phyloP scores from a whole-genome alignment of 2,888 invertebrate genomes.

The Lathronympha strigana region DNA sequence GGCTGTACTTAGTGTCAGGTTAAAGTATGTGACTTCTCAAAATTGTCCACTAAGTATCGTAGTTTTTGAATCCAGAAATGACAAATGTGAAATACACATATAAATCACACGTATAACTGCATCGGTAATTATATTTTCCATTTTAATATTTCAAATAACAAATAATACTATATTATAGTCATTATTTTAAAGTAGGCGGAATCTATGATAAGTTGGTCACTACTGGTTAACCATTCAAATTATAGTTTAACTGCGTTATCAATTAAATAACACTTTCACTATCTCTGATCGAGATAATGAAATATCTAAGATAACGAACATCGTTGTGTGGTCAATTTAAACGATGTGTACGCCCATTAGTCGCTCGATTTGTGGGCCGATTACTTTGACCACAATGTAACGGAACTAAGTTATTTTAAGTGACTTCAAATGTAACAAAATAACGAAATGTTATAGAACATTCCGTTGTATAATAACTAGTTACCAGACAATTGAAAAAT shows the following conservation, averaged over 20 bases:
- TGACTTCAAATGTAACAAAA: slow-evolving; percentile 23
- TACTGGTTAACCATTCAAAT: slow-evolving; percentile 1
- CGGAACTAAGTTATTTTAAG: slow-evolving; percentile 27
- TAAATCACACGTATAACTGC: too few species aligned
- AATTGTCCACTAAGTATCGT: too few species aligned
- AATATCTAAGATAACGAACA: slow-evolving; percentile 27
- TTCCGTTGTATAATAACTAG: slow-evolving; percentile 1
- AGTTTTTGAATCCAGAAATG: too few species aligned
- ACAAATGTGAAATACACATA: too few species aligned
- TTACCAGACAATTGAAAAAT: not conserved
- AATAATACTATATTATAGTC: not conserved
- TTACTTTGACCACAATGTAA: slow-evolving; percentile 24
- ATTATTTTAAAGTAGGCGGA: not conserved
- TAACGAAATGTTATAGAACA: not conserved
- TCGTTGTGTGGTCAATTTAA: slow-evolving; percentile 14
- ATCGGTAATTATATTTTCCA: not conserved
- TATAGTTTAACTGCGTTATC: slow-evolving; percentile 16
- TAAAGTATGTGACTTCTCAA: too few species aligned
- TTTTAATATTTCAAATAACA: not conserved
- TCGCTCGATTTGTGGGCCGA: slow-evolving; percentile 20
- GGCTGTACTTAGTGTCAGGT: too few species aligned
- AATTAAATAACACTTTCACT: slow-evolving; percentile 28
- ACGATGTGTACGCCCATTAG: slow-evolving; percentile 15
- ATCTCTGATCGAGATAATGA: slow-evolving; percentile 28
- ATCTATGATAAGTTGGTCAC: not conserved